Base-by-base conservation (phyloP, 2,888 invertebrate genomes). In the Eupithecia tripunctaria region DNA sequence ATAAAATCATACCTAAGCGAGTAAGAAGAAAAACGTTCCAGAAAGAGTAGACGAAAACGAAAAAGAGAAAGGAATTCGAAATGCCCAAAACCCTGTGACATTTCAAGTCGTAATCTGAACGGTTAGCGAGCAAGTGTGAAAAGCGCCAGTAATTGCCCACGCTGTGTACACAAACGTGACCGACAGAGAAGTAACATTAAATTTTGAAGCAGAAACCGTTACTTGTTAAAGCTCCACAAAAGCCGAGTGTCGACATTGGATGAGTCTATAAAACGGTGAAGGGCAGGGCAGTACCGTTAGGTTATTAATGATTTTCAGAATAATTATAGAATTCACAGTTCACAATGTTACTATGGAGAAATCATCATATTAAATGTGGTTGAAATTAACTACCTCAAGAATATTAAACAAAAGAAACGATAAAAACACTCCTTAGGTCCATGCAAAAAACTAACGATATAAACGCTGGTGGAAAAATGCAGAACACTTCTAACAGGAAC, bases 81-180 rank as follows among this genome's bases (percentile, higher is more conserved):
- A 83, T 82, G 81, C 82, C 62, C 80, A 86, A 86, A 83, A 79
- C 78, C 83, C 43, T 86, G 89, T 82, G 90, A 92, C 93, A 92
- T 89, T 88, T 91, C 88, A 81, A 78, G 73, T 84, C 84, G 79
- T 80, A 88, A 86, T 86, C 84, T 83, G 84, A 86, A 84, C 85
- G 78, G 84, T 94, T 94, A 94, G 90, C 90, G 79, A 80, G 82
- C 79, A 88, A 82, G 92, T 92, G 94, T 94, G 90, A 94, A 94
- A 92, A 94, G 93, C 90, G 81, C 82, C 77, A 85, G 87, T 91
- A 90, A 92, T 93, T 90, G 89, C 88, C 86, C 81, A 75, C 81
- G 78, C 76, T 83, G 80, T 83, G 85, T 86, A 85, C 87, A 89
- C 83, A 88, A 82, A 81, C 80, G 56, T 69, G 70, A 75, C 72